These are phyloP conservation scores for Drepana arcuata DNA, from an alignment of 1,140 invertebrate species.

Conservation along the genomic window DNA sequence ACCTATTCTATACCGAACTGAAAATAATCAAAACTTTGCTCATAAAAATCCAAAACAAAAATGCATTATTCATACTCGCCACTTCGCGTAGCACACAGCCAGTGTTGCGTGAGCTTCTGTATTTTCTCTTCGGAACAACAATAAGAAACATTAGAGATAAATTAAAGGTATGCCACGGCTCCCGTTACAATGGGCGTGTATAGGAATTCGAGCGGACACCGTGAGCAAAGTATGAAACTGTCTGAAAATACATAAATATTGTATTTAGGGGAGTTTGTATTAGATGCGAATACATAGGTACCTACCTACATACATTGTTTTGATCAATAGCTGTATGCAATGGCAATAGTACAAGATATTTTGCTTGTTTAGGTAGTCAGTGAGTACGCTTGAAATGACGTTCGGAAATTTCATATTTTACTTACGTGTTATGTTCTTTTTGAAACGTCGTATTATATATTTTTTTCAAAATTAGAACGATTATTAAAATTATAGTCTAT, in stretches of 20 bases:
- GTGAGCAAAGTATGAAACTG: slow-evolving; percentile 61
- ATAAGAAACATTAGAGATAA: slow-evolving; percentile 18
- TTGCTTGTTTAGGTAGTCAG: too few relatives aligned
- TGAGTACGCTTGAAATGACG: too few relatives aligned
- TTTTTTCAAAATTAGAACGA: too few relatives aligned
- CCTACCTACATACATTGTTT: too few relatives aligned
- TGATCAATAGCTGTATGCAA: too few relatives aligned
- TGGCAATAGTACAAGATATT: too few relatives aligned
- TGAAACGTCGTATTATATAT: too few relatives aligned
- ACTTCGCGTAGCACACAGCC: slow-evolving; percentile 38
- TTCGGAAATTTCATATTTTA: too few relatives aligned
- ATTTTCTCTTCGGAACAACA: slow-evolving; percentile 21
- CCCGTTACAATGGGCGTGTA: slow-evolving; percentile 31
- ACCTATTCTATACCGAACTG: slow-evolving; percentile 57
- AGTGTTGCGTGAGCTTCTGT: slow-evolving; percentile 28
- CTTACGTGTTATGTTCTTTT: too few relatives aligned
- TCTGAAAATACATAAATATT: slow-evolving; percentile 68
- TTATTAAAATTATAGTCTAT: too few relatives aligned
- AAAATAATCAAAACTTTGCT: slow-evolving; percentile 71
- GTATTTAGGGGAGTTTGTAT: slow-evolving; percentile 46
- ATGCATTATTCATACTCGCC: slow-evolving; percentile 70
- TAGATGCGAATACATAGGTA: too few relatives aligned
- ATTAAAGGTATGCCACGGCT: slow-evolving; percentile 25
- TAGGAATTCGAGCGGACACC: slow-evolving; percentile 40
- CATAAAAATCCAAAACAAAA: slow-evolving; percentile 72